phyloP scores from a whole-genome alignment of 2,113 vertebrate species.

The Emydura subglobosa region DNA sequence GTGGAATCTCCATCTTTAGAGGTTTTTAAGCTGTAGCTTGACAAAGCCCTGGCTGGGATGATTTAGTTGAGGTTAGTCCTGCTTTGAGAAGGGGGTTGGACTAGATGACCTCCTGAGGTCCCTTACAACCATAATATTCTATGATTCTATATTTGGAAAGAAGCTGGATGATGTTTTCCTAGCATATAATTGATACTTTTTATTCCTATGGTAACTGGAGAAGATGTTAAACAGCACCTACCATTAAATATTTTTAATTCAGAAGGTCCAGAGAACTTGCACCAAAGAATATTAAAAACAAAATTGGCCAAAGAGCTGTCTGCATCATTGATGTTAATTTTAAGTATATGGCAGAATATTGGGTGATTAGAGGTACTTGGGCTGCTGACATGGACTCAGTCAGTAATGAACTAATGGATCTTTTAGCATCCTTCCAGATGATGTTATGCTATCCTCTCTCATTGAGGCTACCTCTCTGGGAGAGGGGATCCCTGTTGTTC shows the following conservation, averaged over 20 bases:
- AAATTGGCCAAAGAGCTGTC: background rate
- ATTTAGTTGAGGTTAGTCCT: too few species aligned
- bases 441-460: too few species aligned
- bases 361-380: background rate
- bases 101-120: too few species aligned
- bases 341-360: rapidly evolving
- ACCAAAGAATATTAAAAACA: background rate
- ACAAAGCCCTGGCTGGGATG: too few species aligned
- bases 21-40: too few species aligned
- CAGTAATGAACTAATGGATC: rapidly evolving
- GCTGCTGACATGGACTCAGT: rapidly evolving
- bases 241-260: background rate
- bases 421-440: too few species aligned
- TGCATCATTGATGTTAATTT: background rate
- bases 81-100: too few species aligned
- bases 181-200: background rate
- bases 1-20: too few species aligned
- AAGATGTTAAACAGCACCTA: too few species aligned
- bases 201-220: background rate
- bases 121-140: too few species aligned
- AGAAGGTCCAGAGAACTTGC: background rate
- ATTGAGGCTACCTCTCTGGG: too few species aligned
- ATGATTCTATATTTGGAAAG: background rate
- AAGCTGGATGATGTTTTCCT: background rate
- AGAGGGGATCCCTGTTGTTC: background rate